Conservation (phyloP, 2,888 invertebrate species). For the Liopterus haemorrhoidalis region DNA sequence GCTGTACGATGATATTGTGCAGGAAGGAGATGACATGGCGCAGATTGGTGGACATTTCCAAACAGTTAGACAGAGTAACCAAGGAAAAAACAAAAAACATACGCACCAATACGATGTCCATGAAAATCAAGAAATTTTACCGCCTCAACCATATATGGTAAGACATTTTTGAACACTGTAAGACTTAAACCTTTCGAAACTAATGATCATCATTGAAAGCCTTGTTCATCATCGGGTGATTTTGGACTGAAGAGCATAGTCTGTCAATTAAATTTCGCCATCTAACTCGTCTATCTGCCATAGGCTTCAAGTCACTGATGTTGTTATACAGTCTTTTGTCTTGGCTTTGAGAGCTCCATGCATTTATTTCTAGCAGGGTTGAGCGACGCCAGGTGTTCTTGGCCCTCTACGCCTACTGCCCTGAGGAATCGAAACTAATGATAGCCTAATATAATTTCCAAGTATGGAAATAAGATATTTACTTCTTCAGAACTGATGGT, state of each 20-base stretch:
- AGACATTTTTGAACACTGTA: slow-evolving; percentile 1
- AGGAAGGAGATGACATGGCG: slow-evolving; percentile 51
- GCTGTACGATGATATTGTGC: slow-evolving; percentile 58
- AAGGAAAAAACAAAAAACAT: slow-evolving; percentile 8
- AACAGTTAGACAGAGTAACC: slow-evolving; percentile 41
- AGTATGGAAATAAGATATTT: no score
- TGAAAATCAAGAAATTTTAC: slow-evolving; percentile 20
- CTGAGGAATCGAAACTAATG: no score
- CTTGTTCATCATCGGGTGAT: no score
- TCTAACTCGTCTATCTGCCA: no score
- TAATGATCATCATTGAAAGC: background rate
- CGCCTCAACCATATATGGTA: slow-evolving; percentile 22
- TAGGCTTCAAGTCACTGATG: no score
- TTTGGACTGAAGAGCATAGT: background rate
- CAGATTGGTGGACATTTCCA: slow-evolving; percentile 45
- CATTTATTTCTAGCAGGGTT: no score
- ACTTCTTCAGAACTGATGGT: no score
- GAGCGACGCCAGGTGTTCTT: no score
- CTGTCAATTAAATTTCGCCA: background rate
- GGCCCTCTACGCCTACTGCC: no score
- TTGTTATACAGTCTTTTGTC: no score
- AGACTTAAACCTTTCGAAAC: background rate
- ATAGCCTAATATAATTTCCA: no score
- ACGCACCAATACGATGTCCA: slow-evolving; percentile 11
- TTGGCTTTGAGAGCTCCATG: background rate